Evolutionary conservation across 2,888 invertebrate species (phyloP), one percentile per base, ranked within the genome.

Genomic region (Tinea pellionella): DNA sequence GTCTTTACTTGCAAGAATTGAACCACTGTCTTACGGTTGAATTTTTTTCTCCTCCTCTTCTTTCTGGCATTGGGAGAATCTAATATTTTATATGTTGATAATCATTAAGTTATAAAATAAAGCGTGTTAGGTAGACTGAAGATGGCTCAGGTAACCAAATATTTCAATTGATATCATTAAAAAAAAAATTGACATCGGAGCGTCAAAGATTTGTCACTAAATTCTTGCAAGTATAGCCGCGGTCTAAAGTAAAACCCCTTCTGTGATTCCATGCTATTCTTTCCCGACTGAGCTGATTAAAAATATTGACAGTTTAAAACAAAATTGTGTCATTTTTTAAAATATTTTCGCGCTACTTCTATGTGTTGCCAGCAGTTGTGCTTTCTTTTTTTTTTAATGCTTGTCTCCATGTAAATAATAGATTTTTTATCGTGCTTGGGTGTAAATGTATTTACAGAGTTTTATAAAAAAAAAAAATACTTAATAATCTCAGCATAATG

Each of bases 231-330:
- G n/a, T 37, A 2, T 37, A 37, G n/a, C 1, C n/a, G 37, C n/a
- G 37, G 6, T n/a, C 6, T n/a, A 37, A 47, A 42, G 12, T 13
- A n/a, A 13, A 47, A 47, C 47, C 47, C 65, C 60, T 62, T 65
- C 66, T 65, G 68, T 69, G 68, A 66, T 68, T 65, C 68, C 70
- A 67, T 75, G 78, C 9, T 58, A 11, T n/a, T n/a, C 47, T 47
- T 15, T 47, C 47, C 37, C 47, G 47, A 47, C 47, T 47, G 47
- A 47, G 13, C 47, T 47, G 15, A 42, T 15, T 16, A 16, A 47
- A n/a, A 47, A 15, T 13, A 8, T 15, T 47, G n/a, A 9, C 6
- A 37, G n/a, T 15, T 2, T 47, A 37, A 37, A 37, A 37, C 3
- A 6, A 37, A 12, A 9, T 37, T 6, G 37, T 37, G 2, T 9